These are phyloP conservation scores for Deilephila elpenor DNA, from an alignment of 2,888 invertebrate species.

Conservation along the genomic window DNA sequence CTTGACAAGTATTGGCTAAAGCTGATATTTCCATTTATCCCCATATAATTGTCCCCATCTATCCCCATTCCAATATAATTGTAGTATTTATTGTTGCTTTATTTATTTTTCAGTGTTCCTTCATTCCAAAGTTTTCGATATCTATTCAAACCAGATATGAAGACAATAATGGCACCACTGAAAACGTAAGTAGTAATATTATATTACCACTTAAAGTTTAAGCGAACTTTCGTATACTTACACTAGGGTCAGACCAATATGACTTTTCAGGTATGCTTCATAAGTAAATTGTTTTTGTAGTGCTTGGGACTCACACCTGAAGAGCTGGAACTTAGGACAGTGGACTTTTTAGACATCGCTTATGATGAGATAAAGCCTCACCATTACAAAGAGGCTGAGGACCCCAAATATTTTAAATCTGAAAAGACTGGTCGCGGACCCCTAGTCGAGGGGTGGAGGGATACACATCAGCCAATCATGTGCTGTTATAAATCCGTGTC, in stretches of 20 bases:
- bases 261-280: background rate
- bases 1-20: too few species aligned
- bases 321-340: conserved; percentile 88
- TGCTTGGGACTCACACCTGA: conserved; percentile 90
- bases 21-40: too few species aligned
- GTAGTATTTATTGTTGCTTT: too few species aligned
- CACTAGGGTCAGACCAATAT: background rate
- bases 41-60: too few species aligned
- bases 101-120: conserved; percentile 91
- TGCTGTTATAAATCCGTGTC: conserved; percentile 96
- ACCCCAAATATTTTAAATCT: conserved; percentile 93
- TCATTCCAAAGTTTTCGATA: conserved; percentile 93
- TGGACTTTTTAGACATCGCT: conserved; percentile 94
- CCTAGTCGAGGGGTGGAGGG: conserved; percentile 92
- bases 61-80: too few species aligned
- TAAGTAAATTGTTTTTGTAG: conserved; percentile 69
- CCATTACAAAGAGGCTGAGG: conserved; percentile 95
- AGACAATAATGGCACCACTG: conserved; percentile 93
- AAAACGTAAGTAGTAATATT: conserved; percentile 90
- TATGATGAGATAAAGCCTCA: conserved; percentile 93
- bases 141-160: conserved; percentile 95
- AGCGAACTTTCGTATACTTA: background rate
- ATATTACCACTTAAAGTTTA: background rate
- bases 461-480: conserved; percentile 91
- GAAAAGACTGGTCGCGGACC: conserved; percentile 93